phyloP scores from a whole-genome alignment of 2,113 vertebrate species.

The Amblyornis subalaris region DNA sequence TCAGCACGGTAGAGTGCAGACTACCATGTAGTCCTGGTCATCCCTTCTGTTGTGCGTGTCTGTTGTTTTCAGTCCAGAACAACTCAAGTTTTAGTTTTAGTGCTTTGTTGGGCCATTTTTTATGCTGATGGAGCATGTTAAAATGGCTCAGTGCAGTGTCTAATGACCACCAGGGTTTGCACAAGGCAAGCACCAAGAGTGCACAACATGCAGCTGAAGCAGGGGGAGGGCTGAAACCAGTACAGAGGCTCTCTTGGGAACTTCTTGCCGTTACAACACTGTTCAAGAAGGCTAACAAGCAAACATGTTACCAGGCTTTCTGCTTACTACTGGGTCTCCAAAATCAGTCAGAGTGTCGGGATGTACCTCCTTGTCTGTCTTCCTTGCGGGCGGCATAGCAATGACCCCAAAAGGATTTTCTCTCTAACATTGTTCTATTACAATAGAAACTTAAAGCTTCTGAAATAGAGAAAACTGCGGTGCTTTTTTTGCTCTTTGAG shows the following conservation, averaged over 20 bases:
- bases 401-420: not conserved
- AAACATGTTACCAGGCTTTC: not conserved
- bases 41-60: not conserved
- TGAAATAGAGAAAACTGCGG: not conserved
- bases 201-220: not conserved
- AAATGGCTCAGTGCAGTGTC: not conserved
- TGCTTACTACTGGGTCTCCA: not conserved
- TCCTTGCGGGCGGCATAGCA: not conserved
- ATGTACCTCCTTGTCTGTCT: not conserved
- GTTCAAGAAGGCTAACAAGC: not conserved
- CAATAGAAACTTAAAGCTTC: not conserved
- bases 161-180: not conserved
- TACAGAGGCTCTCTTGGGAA: not conserved
- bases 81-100: not conserved
- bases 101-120: not conserved
- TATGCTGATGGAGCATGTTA: not conserved
- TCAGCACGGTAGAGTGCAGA: not conserved
- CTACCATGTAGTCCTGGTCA: not conserved
- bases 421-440: not conserved
- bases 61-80: not conserved
- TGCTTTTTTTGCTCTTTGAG: not conserved
- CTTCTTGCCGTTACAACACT: not conserved
- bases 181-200: not conserved
- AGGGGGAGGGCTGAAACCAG: not conserved
- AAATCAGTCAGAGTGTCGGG: not conserved